phyloP scores from a whole-genome alignment of 2,797 vertebrate species.

The Spheniscus humboldti region DNA sequence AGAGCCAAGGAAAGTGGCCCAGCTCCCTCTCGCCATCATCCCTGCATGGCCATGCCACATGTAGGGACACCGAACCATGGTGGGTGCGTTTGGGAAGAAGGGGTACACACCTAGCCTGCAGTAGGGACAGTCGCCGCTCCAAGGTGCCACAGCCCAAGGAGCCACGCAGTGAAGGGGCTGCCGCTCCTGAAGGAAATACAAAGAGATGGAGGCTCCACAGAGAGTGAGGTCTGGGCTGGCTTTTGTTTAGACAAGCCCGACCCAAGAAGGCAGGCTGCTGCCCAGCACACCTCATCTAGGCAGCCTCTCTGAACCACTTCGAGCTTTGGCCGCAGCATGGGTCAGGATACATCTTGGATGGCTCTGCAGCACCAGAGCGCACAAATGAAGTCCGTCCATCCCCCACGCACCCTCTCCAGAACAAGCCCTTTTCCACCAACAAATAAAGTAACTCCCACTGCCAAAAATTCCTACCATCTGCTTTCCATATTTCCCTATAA shows the following conservation, averaged over 20 bases:
- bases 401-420: neutral
- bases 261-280: neutral
- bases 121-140: rapidly evolving
- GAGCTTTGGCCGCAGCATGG: rapidly evolving
- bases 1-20: neutral
- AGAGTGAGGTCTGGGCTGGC: neutral
- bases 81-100: rapidly evolving
- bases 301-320: neutral
- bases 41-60: rapidly evolving
- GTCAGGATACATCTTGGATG: neutral
- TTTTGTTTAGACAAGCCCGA: neutral
- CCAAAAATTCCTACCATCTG: constrained; percentile 9
- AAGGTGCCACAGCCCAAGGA: neutral
- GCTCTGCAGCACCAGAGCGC: neutral
- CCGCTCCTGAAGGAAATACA: neutral
- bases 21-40: neutral
- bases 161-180: neutral
- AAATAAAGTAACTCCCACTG: neutral
- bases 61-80: neutral
- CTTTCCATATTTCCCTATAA: constrained; percentile 19
- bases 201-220: neutral
- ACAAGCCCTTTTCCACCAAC: neutral
- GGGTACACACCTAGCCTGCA: rapidly evolving
- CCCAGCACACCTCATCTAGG: neutral
- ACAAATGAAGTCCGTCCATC: rapidly evolving